These are phyloP conservation scores for Aphelinus certus DNA, from an alignment of 1,140 invertebrate genomes.

Conservation along the genomic window DNA sequence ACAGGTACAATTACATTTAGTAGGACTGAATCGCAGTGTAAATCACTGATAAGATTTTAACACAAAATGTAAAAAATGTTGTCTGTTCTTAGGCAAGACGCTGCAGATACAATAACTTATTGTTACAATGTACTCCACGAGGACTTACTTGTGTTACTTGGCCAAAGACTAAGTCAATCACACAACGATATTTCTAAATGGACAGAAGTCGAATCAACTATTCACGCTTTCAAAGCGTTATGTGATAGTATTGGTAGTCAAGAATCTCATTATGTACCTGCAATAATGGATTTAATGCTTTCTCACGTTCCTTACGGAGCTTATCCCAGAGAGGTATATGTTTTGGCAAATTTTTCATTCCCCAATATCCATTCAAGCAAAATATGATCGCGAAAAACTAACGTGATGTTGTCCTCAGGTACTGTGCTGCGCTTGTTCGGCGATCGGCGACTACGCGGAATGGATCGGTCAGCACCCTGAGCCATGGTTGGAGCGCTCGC, in stretches of 20 bases:
- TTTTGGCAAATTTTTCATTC: not conserved
- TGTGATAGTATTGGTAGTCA: slow-evolving; percentile 72
- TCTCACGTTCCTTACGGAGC: slow-evolving; percentile 73
- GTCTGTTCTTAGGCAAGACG: slow-evolving; percentile 72
- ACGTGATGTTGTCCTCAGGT: slow-evolving; percentile 44
- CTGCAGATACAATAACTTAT: slow-evolving; percentile 88
- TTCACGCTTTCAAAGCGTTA: slow-evolving; percentile 81
- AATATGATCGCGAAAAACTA: too few relatives aligned
- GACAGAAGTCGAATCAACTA: slow-evolving; percentile 79
- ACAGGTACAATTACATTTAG: slow-evolving; percentile 65
- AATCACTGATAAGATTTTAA: not conserved
- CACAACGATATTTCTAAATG: slow-evolving; percentile 61
- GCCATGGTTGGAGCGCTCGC: slow-evolving; percentile 74
- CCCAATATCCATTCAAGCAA: not conserved
- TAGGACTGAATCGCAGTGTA: not conserved
- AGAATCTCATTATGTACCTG: slow-evolving; percentile 72
- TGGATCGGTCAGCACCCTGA: slow-evolving; percentile 81
- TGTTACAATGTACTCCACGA: slow-evolving; percentile 82
- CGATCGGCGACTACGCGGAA: slow-evolving; percentile 78
- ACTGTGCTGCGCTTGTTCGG: slow-evolving; percentile 55
- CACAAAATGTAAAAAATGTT: not conserved
- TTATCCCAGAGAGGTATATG: slow-evolving; percentile 57
- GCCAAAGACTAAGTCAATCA: slow-evolving; percentile 64
- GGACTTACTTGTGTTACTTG: slow-evolving; percentile 74
- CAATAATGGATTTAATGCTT: slow-evolving; percentile 74